Conservation (phyloP, 2,113 vertebrate genomes). For the Castor canadensis region DNA sequence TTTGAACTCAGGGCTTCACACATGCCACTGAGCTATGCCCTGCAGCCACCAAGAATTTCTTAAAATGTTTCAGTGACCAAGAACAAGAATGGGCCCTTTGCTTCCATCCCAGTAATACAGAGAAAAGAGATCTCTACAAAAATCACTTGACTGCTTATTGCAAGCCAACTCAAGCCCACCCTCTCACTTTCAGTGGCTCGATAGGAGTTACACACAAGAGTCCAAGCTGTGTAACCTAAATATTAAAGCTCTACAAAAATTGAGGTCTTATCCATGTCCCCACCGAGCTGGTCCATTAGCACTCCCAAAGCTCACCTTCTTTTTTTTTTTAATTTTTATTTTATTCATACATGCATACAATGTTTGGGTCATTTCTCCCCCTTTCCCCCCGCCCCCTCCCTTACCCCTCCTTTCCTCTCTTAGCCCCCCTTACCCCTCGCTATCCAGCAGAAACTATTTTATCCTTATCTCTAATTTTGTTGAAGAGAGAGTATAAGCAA, state of each 20-base stretch:
- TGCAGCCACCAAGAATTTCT: neutral
- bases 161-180: neutral
- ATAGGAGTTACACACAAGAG: neutral
- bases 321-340: no score
- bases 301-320: neutral
- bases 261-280: neutral
- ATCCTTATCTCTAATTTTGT: no score
- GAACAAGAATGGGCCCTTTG: neutral
- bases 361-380: no score
- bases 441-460: no score
- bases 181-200: neutral
- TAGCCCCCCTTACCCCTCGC: no score
- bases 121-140: constrained; percentile 5
- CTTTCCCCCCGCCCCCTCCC: no score
- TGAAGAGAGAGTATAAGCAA: no score
- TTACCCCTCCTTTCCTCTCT: no score
- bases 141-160: neutral
- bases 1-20: neutral
- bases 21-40: neutral
- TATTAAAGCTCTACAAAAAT: neutral
- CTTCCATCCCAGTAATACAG: constrained; percentile 22
- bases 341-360: no score
- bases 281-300: neutral
- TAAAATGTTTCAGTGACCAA: neutral
- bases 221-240: neutral